Base-by-base conservation (phyloP, 2,888 invertebrate species). In the Ligdia adustata region DNA sequence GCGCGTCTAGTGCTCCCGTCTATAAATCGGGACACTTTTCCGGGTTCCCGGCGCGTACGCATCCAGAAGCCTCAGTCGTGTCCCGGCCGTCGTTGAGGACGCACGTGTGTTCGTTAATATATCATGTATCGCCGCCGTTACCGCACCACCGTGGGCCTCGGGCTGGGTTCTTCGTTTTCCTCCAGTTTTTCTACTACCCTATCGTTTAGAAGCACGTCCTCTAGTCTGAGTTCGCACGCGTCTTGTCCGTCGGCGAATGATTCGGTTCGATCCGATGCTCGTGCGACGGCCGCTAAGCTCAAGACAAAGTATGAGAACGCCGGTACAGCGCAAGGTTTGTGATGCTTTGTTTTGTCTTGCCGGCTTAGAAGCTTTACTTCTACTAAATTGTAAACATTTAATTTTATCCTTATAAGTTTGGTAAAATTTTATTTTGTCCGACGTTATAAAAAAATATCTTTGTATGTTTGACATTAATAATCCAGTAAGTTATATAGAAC, bases 281-380 rank as follows among this genome's bases (percentile, higher is more conserved):
- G 80, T 13, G 89, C 90, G 45, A 89, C 88, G 1, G 89, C 89
- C n/a, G 90, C 90, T 34, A 90, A 89, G 55, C 75, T 89, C 55
- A 89, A 90, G 66, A 76, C 89, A 45, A 89, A 89, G 76, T 89
- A 90, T 64, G 89, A 89, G 64, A 90, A 69, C 59, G 82, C 88
- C 59, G 89, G 89, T 50, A 89, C 88, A 33, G 87, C 90, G 43
- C 89, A 89, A 89, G 90, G 89, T 90, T 71, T 65, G 88, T 74
- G 12, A 1, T 35, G 29, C 18, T 37, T 26, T 34, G 24, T 15
- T 37, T 15, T 9, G n/a, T n/a, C 18, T 18, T 18, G 6, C 6
- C 18, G 18, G 18, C 4, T 24, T n/a, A n/a, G n/a, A n/a, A n/a
- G n/a, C n/a, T n/a, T n/a, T n/a, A n/a, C n/a, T n/a, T n/a, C n/a